Percentiles rank a stretch among this genome's conserved stretches.
These are phyloP conservation scores for Labeo rohita DNA, from an alignment of 2,113 vertebrate genomes.

Conservation along the genomic window DNA sequence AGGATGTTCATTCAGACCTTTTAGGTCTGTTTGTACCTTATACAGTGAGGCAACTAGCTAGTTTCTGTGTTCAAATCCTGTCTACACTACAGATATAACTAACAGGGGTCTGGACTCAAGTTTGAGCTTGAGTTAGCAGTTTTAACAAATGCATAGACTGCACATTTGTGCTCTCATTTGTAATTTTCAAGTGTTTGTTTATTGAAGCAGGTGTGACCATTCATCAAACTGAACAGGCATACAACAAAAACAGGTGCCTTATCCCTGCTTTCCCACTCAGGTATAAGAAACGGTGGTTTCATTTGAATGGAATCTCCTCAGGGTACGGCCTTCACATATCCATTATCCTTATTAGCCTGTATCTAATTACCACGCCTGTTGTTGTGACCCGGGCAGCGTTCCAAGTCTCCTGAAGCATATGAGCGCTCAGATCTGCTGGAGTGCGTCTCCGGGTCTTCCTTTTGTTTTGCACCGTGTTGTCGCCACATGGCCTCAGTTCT, in stretches of 20 bases:
- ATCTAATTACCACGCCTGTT: conserved; percentile 13
- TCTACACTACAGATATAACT: background rate
- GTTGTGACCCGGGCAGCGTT: conserved; percentile 7
- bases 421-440: background rate
- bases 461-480: background rate
- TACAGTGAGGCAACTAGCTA: background rate
- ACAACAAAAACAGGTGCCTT: background rate
- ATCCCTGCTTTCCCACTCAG: background rate
- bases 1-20: too few relatives aligned
- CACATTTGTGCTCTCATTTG: background rate
- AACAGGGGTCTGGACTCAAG: background rate
- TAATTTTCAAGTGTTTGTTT: background rate
- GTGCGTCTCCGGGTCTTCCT: conserved; percentile 6
- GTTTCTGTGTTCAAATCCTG: background rate
- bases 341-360: conserved; percentile 19
- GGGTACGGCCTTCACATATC: background rate
- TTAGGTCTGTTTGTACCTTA: too few relatives aligned
- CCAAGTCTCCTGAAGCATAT: background rate
- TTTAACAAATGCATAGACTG: background rate
- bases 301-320: background rate
- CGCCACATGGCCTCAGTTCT: background rate
- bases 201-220: conserved; percentile 19
- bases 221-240: conserved; percentile 1
- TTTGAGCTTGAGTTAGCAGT: background rate
- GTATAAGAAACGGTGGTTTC: background rate